Evolutionary conservation across 2,797 vertebrate genomes (phyloP), one percentile per base, ranked within the genome.

Genomic region (Rhabdophis nuchalis): DNA sequence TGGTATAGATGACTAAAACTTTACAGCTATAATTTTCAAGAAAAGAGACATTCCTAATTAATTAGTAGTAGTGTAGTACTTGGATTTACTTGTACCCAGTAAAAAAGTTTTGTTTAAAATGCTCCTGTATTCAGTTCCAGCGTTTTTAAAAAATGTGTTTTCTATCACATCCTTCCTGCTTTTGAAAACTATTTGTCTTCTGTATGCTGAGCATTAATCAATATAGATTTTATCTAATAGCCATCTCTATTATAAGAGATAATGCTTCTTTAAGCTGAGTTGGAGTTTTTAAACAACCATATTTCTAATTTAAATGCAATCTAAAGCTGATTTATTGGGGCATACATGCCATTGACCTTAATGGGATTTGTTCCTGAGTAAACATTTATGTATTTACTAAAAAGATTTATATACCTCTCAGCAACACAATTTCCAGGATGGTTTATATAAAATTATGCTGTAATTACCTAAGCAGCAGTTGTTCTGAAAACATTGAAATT

Each of bases 291-390:
- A 85, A 92, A 85, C 29, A 61, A 57, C n/a, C 25, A 85, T 85
- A 85, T 89, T 92, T 89, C 50, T 64, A 89, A 89, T 89, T 88
- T 57, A 91, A 87, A 90, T n/a, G 77, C 56, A 85, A 52, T 85
- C 86, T 54, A 77, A 27, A 57, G 7, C 18, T 29, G 18, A 57
- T 56, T 88, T 77, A 14, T 41, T 88, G 72, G 91, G 58, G 52
- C 50, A 23, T 53, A 4, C 46, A 46, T 64, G n/a, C 50, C 50
- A 91, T 36, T 61, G 82, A 91, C 52, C 50, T 64, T 57, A 87
- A 8, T 53, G 29, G 64, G 50, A 18, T 89, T 23, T 89, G 18
- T 64, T 13, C 53, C 8, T 86, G 85, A 87, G 52, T 91, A 64
- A 90, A 90, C 36, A 85, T 85, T 85, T 90, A 85, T 90, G 16